A percentile compares a stretch with the other conserved stretches of the same genome.
Evolutionary conservation across 2,797 vertebrate species (phyloP).

Genomic region (Oryzias sinensis): DNA sequence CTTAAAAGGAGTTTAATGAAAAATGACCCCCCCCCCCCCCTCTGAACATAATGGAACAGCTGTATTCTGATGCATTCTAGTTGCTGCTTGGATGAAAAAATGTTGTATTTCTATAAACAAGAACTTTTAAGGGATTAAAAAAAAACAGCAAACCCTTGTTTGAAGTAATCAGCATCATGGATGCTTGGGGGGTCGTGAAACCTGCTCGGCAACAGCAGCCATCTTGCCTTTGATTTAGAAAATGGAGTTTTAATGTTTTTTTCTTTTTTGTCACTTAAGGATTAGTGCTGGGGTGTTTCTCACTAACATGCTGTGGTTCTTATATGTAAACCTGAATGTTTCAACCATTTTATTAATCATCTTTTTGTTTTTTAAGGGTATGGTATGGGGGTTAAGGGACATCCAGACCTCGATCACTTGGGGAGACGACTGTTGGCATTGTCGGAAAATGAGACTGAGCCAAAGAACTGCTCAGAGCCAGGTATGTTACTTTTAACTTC

Average conservation of each 20-base stretch:
- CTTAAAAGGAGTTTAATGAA: slow-evolving; percentile 59
- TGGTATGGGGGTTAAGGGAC: slow-evolving; percentile 71
- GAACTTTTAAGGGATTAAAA: slow-evolving; percentile 58
- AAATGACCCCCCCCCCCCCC: slow-evolving; percentile 30
- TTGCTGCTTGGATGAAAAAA: slow-evolving; percentile 26
- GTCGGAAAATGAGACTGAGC: slow-evolving; percentile 60
- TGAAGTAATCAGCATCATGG: slow-evolving; percentile 31
- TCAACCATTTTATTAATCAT: slow-evolving; percentile 11
- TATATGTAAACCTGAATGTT: not conserved
- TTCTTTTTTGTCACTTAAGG: not conserved
- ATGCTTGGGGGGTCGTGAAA: slow-evolving; percentile 24
- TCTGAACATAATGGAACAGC: slow-evolving; percentile 48
- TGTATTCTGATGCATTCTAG: slow-evolving; percentile 34
- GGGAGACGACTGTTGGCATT: slow-evolving; percentile 75
- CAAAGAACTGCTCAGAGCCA: slow-evolving; percentile 78
- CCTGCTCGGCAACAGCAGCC: slow-evolving; percentile 5
- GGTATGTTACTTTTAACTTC: slow-evolving; percentile 49
- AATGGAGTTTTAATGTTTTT: slow-evolving; percentile 9
- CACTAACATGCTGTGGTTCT: not conserved
- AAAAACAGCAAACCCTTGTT: slow-evolving; percentile 19
- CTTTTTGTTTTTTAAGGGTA: slow-evolving; percentile 66
- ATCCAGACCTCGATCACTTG: slow-evolving; percentile 60
- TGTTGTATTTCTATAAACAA: slow-evolving; percentile 28
- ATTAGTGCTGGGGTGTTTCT: not conserved
- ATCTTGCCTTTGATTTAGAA: slow-evolving; percentile 16